phyloP scores from a whole-genome alignment of 2,113 vertebrate species.

The Penelope pileata region DNA sequence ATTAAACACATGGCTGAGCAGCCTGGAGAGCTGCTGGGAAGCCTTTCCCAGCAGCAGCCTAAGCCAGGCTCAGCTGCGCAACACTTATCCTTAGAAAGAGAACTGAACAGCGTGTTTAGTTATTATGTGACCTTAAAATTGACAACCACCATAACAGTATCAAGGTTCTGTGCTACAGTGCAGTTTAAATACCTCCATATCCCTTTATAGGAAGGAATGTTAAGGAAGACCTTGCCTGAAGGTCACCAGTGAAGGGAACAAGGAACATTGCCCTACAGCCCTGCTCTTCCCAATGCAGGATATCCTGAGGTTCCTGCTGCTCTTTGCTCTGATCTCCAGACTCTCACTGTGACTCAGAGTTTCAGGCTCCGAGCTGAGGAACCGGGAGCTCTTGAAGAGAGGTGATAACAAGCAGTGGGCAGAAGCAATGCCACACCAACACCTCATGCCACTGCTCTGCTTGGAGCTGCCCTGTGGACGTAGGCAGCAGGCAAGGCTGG shows the following conservation, averaged over 20 bases:
- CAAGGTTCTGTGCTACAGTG: background rate
- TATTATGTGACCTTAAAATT: background rate
- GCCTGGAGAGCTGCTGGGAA: background rate
- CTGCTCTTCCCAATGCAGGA: background rate
- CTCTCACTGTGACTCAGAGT: background rate
- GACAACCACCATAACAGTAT: background rate
- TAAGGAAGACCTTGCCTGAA: background rate
- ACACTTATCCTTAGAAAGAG: background rate
- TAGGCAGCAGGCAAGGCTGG: fast-evolving
- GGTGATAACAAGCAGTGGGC: background rate
- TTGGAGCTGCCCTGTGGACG: background rate
- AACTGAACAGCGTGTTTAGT: background rate
- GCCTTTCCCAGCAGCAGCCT: background rate
- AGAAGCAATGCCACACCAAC: background rate
- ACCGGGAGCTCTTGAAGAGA: background rate
- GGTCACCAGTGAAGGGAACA: background rate
- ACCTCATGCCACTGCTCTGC: background rate
- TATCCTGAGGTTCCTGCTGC: background rate
- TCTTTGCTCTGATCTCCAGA: background rate
- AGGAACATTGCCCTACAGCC: background rate
- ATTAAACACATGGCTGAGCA: background rate
- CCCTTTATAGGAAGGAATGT: background rate
- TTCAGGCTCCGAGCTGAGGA: background rate
- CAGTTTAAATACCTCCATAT: background rate
- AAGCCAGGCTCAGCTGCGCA: background rate